Evolutionary conservation across 37 sponge, comb jelly and placozoan species (phyloP).

Genomic region (Corticium candelabrum): DNA sequence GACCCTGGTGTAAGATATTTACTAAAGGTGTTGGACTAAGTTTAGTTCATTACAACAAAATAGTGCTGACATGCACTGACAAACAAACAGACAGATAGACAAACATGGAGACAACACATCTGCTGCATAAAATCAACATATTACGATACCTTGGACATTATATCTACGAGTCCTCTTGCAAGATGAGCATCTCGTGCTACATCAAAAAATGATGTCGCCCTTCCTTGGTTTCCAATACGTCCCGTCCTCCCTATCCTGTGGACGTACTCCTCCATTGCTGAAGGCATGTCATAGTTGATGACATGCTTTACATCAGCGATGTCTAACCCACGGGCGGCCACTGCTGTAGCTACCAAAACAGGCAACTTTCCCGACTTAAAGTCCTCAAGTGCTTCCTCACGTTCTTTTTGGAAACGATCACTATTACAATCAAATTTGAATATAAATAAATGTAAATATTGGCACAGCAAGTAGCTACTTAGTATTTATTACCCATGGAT

Average conservation of each 20-base stretch:
- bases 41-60: too few species aligned
- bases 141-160: conserved; percentile 50
- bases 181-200: conserved; percentile 43
- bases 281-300: conserved; percentile 86
- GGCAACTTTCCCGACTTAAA: conserved; percentile 70
- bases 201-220: conserved; percentile 88
- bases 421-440: conserved; percentile 15
- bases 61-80: too few species aligned
- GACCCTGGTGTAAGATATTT: too few species aligned
- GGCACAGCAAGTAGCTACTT: neutral
- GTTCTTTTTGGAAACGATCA: conserved; percentile 83
- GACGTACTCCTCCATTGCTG: conserved; percentile 82
- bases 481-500: conserved; percentile 68
- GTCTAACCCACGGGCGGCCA: conserved; percentile 91
- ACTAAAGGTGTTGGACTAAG: too few species aligned
- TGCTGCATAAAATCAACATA: neutral
- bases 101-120: too few species aligned
- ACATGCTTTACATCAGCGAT: conserved; percentile 91
- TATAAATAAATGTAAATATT: neutral
- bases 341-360: conserved; percentile 87
- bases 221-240: conserved; percentile 79
- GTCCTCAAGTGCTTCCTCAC: conserved; percentile 84
- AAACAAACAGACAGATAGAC: too few species aligned
- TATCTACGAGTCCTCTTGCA: conserved; percentile 79
- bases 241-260: conserved; percentile 95